These are phyloP conservation scores for Eutrigla gurnardus DNA, from an alignment of 2,797 vertebrate species.

Conservation along the genomic window DNA sequence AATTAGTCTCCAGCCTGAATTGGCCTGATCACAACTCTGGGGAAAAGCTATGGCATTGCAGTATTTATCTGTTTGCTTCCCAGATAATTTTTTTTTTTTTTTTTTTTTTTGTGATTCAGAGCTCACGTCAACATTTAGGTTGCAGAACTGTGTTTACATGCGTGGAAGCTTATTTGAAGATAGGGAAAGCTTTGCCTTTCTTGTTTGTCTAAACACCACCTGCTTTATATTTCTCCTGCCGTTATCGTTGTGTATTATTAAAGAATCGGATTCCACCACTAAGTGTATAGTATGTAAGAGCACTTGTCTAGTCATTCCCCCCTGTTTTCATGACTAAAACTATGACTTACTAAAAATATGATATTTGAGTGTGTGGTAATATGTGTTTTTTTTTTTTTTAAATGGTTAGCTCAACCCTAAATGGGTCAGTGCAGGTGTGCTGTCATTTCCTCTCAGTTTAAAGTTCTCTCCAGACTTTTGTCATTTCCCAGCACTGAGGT, in stretches of 20 bases:
- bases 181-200: slow-evolving; percentile 1
- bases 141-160: slow-evolving; percentile 3
- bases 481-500: slow-evolving; percentile 33
- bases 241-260: slow-evolving; percentile 43
- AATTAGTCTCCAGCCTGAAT: slow-evolving; percentile 78
- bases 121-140: background rate
- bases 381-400: slow-evolving; percentile 28
- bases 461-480: slow-evolving; percentile 41
- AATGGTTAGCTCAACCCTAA: slow-evolving; percentile 28
- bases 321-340: slow-evolving; percentile 40
- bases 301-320: slow-evolving; percentile 26
- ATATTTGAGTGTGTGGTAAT: slow-evolving; percentile 23
- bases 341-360: slow-evolving; percentile 54
- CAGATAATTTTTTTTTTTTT: background rate
- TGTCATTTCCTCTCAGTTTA: slow-evolving; percentile 38
- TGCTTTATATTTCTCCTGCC: slow-evolving; percentile 36
- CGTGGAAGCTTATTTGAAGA: background rate
- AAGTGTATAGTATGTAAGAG: slow-evolving; percentile 42
- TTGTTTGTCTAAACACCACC: slow-evolving; percentile 36
- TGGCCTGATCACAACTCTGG: slow-evolving; percentile 76
- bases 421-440: slow-evolving; percentile 34
- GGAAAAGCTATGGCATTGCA: too few species aligned
- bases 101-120: background rate
- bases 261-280: slow-evolving; percentile 60
- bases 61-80: slow-evolving; percentile 45